Base-by-base conservation (phyloP, 2,113 vertebrate genomes). In the Phyllostomus hastatus region DNA sequence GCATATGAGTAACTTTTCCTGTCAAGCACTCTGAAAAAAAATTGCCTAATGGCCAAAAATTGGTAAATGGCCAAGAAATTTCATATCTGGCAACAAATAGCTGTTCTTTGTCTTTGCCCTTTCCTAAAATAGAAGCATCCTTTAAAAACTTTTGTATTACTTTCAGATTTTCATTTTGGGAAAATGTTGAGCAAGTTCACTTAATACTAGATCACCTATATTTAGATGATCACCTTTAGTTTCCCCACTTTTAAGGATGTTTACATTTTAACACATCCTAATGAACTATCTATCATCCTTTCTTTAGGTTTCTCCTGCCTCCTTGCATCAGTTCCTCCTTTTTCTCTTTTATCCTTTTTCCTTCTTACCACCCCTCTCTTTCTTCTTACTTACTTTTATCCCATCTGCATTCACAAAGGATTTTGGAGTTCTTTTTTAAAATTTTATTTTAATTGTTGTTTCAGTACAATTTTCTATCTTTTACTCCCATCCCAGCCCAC, bases 111-210 rank as follows among this genome's bases (percentile, higher is more conserved):
- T 75, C 64, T 95, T 95, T 85, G 50, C 24, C 38, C 22, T 90
- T 95, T 76, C n/a, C 59, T 93, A 75, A 97, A 86, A 79, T 86
- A 91, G 19, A 91, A 52, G 12, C 5, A 78, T 73, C 73, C 46
- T 66, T 94, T 78, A 64, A 14, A 84, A 95, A 87, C 64, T 38
- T 22, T 22, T 72, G 10, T 85, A 46, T 90, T 67, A 16, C 12
- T 85, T 86, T 43, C 28, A n/a, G 50, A 66, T 41, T 69, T 70
- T 90, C 14, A 81, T 48, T 93, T 61, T 67, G 31, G 26, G 4
- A 41, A 81, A 91, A 90, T 43, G 22, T 50, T 92, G 38, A 92
- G 9, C 15, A 90, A 93, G 31, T 83, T 50, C 50, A 59, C 16
- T 12, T 88, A 85, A 28, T 3, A 54, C 4, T 73, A 73, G 7